Conservation (phyloP, 2,113 vertebrate species). For the Eulacestoma nigropectus region DNA sequence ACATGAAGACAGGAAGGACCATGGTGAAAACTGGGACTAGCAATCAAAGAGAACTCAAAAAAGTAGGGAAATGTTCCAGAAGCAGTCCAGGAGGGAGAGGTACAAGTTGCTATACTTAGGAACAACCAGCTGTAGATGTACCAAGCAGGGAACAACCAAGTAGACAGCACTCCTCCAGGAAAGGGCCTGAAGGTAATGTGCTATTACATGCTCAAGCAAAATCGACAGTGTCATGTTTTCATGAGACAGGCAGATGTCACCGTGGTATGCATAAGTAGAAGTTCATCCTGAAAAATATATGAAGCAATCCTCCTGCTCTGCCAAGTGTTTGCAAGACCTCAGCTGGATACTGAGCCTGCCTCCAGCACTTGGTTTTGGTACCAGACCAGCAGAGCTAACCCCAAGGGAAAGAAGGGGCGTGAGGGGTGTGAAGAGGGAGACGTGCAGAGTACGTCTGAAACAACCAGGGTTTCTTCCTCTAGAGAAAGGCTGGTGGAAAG, state of each 20-base stretch:
- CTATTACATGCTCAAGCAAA: background rate
- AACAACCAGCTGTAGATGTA: background rate
- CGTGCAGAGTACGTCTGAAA: background rate
- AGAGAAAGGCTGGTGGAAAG: background rate
- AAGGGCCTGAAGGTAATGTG: background rate
- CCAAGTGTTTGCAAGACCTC: background rate
- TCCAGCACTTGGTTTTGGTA: rapidly evolving
- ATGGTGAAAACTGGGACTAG: background rate
- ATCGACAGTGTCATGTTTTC: background rate
- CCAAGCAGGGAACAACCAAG: rapidly evolving
- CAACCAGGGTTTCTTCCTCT: background rate
- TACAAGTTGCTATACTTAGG: background rate
- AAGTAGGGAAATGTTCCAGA: background rate
- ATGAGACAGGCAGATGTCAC: background rate
- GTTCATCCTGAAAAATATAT: background rate
- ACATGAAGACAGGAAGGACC: background rate
- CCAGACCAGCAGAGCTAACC: rapidly evolving
- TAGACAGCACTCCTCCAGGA: background rate
- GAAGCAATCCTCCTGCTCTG: background rate
- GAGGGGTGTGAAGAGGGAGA: background rate
- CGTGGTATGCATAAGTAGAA: background rate
- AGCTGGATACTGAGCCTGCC: background rate
- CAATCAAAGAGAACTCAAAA: background rate
- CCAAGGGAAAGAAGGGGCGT: background rate
- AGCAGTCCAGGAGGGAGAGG: background rate